These are phyloP conservation scores for Parauchenoglanis ngamensis DNA, from an alignment of 2,797 vertebrate species.

Conservation along the genomic window DNA sequence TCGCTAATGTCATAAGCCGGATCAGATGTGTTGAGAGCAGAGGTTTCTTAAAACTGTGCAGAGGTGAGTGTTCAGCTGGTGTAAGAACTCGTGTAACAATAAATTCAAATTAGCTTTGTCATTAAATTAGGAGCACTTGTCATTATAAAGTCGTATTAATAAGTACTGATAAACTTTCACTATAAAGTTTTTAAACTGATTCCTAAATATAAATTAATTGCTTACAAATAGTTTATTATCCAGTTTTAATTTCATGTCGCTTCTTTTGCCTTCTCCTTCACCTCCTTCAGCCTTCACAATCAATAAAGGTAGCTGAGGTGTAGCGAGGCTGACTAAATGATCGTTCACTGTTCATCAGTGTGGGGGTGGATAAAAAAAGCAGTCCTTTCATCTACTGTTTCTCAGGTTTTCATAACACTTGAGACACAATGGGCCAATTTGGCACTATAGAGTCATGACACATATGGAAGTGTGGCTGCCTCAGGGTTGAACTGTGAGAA, in stretches of 20 bases:
- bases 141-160: neutral
- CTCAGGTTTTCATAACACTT: slow-evolving; percentile 46
- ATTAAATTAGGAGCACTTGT: neutral
- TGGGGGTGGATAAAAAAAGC: slow-evolving; percentile 35
- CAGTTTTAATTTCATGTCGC: neutral
- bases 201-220: neutral
- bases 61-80: neutral
- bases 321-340: slow-evolving; percentile 59
- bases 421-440: slow-evolving; percentile 51
- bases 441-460: slow-evolving; percentile 32
- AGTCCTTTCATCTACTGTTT: slow-evolving; percentile 24
- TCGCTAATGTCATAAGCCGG: neutral
- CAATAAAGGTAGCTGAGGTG: slow-evolving; percentile 63
- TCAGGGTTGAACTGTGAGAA: slow-evolving; percentile 45
- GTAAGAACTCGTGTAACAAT: neutral
- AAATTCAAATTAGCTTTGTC: neutral
- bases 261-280: slow-evolving; percentile 67
- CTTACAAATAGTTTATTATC: neutral
- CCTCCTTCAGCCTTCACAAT: slow-evolving; percentile 62
- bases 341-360: slow-evolving; percentile 54
- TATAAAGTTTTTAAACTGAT: neutral
- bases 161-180: neutral
- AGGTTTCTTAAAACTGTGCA: neutral
- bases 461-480: slow-evolving; percentile 39
- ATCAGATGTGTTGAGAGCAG: neutral